Base-by-base conservation (phyloP, 2,113 vertebrate species). In the Carassius carassius region DNA sequence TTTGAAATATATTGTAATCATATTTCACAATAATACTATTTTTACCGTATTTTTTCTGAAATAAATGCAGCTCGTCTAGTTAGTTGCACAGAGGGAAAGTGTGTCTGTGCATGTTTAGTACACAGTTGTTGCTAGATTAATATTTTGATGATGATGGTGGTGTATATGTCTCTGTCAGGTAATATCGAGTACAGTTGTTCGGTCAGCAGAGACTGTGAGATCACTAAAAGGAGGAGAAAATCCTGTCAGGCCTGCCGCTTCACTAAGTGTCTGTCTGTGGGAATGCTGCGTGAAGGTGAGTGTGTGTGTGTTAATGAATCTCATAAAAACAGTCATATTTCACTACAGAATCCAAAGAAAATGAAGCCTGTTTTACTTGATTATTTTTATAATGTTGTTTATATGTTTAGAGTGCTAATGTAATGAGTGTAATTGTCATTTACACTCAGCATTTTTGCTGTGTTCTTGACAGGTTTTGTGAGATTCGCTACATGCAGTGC, bases 221-320 rank as follows among this genome's bases (percentile, higher is more conserved):
- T 94, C 90, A 94, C 93, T 84, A 94, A 94, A 85, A 89, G 93
- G 35, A 92, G 94, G 86, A 92, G 94, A 85, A 94, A 94, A 81
- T 94, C 94, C 84, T 94, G 94, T 89, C 94, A 94, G 89, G 93
- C 94, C 37, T 94, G 94, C 85, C 93, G 94, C 81, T 94, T 94
- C 81, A 91, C 92, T 65, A 94, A 94, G 84, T 94, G 94, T 84
- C 89, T 94, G 87, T 80, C 90, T 6, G 93, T 94, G 87, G 94
- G 94, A 84, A 94, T 94, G 94, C 82, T 94, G 88, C 89, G 94
- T 91, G 94, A 94, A 92, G 94, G 94, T 94, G 86, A 91, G 94
- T 35, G 29, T 76, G 25, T 74, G 10, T 49, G 78, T 63, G 35
- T 37, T 19, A 51, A 4, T 51, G 11, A 6, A 35, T 49, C 25